Conservation (phyloP, 2,113 vertebrate genomes). For the Dendropsophus ebraccatus region DNA sequence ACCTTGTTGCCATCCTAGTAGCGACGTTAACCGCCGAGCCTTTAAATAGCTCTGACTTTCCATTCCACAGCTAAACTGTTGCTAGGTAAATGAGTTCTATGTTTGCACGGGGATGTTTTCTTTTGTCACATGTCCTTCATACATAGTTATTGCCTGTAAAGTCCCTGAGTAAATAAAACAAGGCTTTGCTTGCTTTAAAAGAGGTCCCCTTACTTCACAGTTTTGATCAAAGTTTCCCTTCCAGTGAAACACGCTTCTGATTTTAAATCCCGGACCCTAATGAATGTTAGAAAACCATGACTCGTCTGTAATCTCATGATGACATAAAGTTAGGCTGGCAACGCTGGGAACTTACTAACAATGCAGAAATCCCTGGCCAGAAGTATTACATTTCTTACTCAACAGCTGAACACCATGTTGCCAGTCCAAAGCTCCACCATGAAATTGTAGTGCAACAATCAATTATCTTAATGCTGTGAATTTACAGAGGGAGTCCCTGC, state of each 20-base stretch:
- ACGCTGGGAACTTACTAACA: conserved; percentile 49
- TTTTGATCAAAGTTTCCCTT: conserved; percentile 6
- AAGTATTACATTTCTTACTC: conserved; percentile 31
- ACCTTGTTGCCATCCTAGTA: conserved; percentile 44
- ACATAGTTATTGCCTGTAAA: conserved; percentile 15
- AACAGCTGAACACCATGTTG: conserved; percentile 52
- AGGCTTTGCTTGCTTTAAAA: conserved; percentile 8
- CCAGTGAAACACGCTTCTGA: neutral
- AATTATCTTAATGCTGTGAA: conserved; percentile 55
- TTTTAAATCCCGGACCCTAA: neutral
- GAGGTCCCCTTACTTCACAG: neutral
- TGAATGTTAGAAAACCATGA: conserved; percentile 25
- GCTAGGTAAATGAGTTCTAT: conserved; percentile 50
- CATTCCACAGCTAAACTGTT: conserved; percentile 45
- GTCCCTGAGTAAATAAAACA: conserved; percentile 36
- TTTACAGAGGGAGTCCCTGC: conserved; percentile 44
- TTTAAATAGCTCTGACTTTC: conserved; percentile 54
- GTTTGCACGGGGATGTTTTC: conserved; percentile 50
- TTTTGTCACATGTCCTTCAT: conserved; percentile 51
- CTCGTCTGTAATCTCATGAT: conserved; percentile 49
- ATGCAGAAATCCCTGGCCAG: conserved; percentile 34
- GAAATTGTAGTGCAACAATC: conserved; percentile 54
- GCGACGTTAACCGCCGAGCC: conserved; percentile 39
- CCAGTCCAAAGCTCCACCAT: conserved; percentile 43
- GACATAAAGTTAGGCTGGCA: conserved; percentile 50